Evolutionary conservation across 2,113 vertebrate species (phyloP).

Genomic region (Benitochromis conjunctus): DNA sequence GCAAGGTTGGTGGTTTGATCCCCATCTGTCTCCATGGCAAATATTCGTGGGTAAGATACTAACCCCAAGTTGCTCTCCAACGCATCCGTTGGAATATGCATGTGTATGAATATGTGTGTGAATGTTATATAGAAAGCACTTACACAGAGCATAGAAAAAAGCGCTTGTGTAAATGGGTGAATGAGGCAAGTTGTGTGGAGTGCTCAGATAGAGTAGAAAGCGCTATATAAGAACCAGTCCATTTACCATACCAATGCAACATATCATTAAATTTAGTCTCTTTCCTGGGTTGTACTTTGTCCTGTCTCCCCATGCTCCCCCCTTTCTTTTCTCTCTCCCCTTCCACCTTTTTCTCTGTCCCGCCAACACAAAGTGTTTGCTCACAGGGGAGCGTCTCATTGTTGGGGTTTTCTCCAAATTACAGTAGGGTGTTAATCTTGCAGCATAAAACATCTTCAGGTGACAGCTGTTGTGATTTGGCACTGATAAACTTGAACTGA

Average conservation of each 20-base stretch:
- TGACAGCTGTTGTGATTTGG: background rate
- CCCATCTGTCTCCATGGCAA: background rate
- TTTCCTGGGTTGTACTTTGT: background rate
- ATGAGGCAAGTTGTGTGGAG: background rate
- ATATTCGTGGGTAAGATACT: background rate
- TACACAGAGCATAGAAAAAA: background rate
- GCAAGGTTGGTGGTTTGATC: background rate
- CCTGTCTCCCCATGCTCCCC: accelerated
- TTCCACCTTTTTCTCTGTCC: background rate
- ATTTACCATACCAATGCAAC: background rate
- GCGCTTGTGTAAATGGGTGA: background rate
- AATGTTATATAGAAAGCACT: background rate
- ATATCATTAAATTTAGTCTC: background rate
- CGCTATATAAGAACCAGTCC: background rate
- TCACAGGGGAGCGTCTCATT: background rate
- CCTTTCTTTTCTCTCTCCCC: background rate
- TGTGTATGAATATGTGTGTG: background rate
- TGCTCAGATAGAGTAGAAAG: background rate
- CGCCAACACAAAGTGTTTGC: background rate
- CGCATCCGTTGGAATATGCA: accelerated
- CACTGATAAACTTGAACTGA: background rate
- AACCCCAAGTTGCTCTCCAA: background rate
- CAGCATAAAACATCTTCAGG: background rate
- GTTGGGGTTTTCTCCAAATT: background rate
- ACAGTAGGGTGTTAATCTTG: background rate